phyloP scores from a whole-genome alignment of 1,140 invertebrate species.

The Scylla paramamosain region DNA sequence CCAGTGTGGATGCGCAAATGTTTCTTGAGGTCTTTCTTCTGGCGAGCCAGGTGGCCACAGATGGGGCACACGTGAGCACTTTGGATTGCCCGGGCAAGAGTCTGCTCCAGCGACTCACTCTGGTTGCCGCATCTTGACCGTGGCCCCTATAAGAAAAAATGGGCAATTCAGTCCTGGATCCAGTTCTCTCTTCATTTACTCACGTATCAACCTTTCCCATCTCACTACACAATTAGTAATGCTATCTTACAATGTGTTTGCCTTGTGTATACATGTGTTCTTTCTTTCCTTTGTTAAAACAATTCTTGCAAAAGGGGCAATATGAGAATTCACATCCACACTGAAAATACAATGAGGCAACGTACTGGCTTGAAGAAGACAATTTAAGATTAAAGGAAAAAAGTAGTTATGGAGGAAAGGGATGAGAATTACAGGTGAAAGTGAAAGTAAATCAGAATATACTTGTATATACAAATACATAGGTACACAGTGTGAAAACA shows the following conservation, averaged over 20 bases:
- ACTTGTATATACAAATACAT: too few relatives aligned
- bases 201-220: conserved; percentile 38
- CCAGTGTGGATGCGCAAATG: conserved; percentile 98
- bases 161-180: conserved; percentile 71
- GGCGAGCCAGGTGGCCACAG: conserved; percentile 70
- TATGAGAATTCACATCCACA: background rate
- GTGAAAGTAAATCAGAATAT: too few relatives aligned
- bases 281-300: background rate
- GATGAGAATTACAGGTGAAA: too few relatives aligned
- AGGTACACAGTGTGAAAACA: too few relatives aligned
- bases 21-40: conserved; percentile 92
- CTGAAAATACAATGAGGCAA: background rate
- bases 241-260: background rate
- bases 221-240: background rate
- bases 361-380: background rate
- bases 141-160: conserved; percentile 75
- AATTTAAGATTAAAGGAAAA: too few relatives aligned
- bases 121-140: conserved; percentile 65
- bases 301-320: background rate
- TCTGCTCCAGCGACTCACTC: conserved; percentile 70
- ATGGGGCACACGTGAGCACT: conserved; percentile 71
- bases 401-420: too few relatives aligned
- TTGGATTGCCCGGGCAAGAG: conserved; percentile 64
- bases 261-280: background rate
- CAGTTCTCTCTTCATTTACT: conserved; percentile 35